Evolutionary conservation across 2,797 vertebrate species (phyloP).

Genomic region (Typhlichthys subterraneus): DNA sequence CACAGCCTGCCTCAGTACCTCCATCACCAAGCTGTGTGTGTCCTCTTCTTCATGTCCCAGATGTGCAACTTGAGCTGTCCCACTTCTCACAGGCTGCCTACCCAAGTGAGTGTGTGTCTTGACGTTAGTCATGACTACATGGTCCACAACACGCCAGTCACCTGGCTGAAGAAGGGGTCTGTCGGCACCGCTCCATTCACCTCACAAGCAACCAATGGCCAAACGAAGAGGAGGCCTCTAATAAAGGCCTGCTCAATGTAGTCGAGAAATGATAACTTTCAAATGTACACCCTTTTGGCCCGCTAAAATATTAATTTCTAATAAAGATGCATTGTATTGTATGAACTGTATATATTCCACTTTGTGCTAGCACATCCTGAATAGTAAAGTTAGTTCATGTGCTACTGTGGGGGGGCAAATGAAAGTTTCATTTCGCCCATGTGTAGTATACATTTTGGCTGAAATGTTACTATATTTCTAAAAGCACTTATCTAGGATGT

Average conservation of each 20-base stretch:
- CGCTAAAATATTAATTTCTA: no score
- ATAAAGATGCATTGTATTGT: no score
- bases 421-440: no score
- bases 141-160: constrained; percentile 78
- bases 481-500: no score
- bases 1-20: constrained; percentile 81
- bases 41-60: constrained; percentile 75
- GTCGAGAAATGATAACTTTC: no score
- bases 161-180: constrained; percentile 84
- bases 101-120: constrained; percentile 45
- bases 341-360: no score
- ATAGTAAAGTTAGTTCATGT: no score
- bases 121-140: constrained; percentile 75
- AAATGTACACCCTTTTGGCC: no score
- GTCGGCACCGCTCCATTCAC: constrained; percentile 42
- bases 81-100: constrained; percentile 62
- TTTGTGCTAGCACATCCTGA: no score
- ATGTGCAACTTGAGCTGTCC: constrained; percentile 72
- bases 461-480: no score
- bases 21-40: constrained; percentile 76
- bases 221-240: constrained; percentile 1
- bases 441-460: no score
- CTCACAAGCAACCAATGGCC: neutral
- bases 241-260: neutral
- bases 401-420: no score